Evolutionary conservation across 1,140 invertebrate species (phyloP).

Genomic region (Cotesia chilonis): DNA sequence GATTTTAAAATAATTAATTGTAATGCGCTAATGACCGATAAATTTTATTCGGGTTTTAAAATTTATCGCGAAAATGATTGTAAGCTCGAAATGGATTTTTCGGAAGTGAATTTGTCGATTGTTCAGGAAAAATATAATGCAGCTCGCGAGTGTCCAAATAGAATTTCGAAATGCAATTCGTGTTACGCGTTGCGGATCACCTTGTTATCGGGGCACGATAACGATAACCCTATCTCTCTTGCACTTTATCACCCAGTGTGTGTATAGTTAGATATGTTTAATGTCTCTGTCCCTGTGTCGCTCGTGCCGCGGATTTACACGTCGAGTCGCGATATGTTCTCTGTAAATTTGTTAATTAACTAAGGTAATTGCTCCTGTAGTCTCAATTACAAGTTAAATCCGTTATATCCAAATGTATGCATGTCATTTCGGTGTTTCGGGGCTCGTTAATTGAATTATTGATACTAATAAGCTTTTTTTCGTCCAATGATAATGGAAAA

Average conservation of each 20-base stretch:
- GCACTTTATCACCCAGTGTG: neutral
- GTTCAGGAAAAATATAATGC: constrained; percentile 23
- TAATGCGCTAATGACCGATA: constrained; percentile 30
- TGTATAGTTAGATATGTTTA: neutral
- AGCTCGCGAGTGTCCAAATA: constrained; percentile 31
- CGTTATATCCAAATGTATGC: constrained; percentile 33
- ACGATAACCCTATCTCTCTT: constrained; percentile 37
- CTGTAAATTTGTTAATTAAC: constrained; percentile 63
- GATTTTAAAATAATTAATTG: constrained; percentile 36
- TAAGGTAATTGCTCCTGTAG: constrained; percentile 58
- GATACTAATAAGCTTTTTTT: neutral
- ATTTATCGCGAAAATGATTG: neutral
- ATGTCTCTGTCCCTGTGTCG: neutral
- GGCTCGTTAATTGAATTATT: neutral
- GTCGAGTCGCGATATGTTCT: constrained; percentile 38
- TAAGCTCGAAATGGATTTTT: constrained; percentile 30
- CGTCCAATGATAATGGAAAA: too few relatives aligned
- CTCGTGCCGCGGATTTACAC: constrained; percentile 47
- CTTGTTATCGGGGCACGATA: constrained; percentile 42
- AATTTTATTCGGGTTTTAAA: neutral
- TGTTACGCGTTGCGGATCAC: constrained; percentile 36
- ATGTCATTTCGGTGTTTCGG: constrained; percentile 37
- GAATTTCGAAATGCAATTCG: constrained; percentile 41
- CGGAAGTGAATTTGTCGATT: constrained; percentile 29
- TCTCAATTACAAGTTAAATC: constrained; percentile 44